Base-by-base conservation (phyloP, 2,888 invertebrate genomes). In the Dasysyrphus tricinctus region DNA sequence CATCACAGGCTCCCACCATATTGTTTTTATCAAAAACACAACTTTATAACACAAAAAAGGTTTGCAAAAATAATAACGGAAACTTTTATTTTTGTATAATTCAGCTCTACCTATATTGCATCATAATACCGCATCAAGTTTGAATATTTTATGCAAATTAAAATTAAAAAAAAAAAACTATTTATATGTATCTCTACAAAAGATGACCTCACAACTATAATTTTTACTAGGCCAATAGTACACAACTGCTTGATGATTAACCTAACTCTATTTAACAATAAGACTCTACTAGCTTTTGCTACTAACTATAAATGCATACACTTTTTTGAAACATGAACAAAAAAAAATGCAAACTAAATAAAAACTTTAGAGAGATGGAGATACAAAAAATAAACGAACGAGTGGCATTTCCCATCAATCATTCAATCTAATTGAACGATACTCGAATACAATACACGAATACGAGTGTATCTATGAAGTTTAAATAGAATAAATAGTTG, bases 331-430 rank as follows among this genome's bases (percentile, higher is more conserved):
- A 44, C 8, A 63, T 49, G 2, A 47, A 42, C 14, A 39, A 51
- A 3, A 67, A 77, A 73, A 78, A 37, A n/a, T 77, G 77, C 72
- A 78, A 84, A 80, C 14, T 51, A 24, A 73, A 57, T 16, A 54
- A 47, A 67, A 47, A 54, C 14, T 14, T n/a, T 32, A 54, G 14
- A 67, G 65, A 80, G 75, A 32, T 56, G 72, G 42, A 73, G 69
- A 85, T 77, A 80, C 59, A 51, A 77, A 57, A n/a, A 77, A 74
- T 61, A 69, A 37, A 54, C 77, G 16, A 85, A 75, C 65, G 75
- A 86, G 74, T 86, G 78, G 74, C 72, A 86, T 78, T 79, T 82
- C 63, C 82, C 86, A 86, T 86, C 86, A 86, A 86, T 86, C 86
- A 86, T 82, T 86, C 86, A 75, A 79, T 86, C 81, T 82, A 82